Conservation (phyloP, 1,140 invertebrate genomes). For the Orussus abietinus region DNA sequence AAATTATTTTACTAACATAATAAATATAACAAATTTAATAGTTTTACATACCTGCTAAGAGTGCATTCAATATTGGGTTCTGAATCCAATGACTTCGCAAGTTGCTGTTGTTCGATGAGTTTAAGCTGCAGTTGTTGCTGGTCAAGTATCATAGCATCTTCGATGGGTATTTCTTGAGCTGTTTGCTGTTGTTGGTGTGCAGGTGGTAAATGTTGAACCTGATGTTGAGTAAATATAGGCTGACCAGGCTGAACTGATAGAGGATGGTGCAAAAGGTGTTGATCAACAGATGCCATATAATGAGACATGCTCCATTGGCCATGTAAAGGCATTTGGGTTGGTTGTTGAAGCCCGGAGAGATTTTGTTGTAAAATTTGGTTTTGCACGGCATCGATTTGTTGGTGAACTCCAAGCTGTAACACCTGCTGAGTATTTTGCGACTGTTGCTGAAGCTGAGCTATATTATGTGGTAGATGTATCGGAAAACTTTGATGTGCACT, state of each 20-base stretch:
- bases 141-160: conserved; percentile 23
- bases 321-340: conserved; percentile 6
- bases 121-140: conserved; percentile 39
- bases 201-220: conserved; percentile 5
- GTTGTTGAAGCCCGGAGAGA: conserved; percentile 4
- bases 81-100: conserved; percentile 26
- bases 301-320: conserved; percentile 18
- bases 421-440: conserved; percentile 30
- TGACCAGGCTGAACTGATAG: conserved; percentile 15
- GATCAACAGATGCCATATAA: conserved; percentile 5
- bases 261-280: conserved; percentile 12
- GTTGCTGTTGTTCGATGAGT: conserved; percentile 32
- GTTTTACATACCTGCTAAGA: conserved; percentile 29
- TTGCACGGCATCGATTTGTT: conserved; percentile 8
- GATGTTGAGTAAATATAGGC: conserved; percentile 5
- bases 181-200: conserved; percentile 13
- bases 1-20: too few relatives aligned
- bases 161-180: too few relatives aligned
- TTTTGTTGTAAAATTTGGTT: conserved; percentile 13
- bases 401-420: conserved; percentile 13
- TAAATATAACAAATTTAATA: background rate
- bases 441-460: conserved; percentile 14
- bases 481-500: background rate
- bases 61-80: conserved; percentile 36
- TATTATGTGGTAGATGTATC: background rate